Evolutionary conservation across 2,888 invertebrate species (phyloP).

Genomic region (Chloroclysta siterata): DNA sequence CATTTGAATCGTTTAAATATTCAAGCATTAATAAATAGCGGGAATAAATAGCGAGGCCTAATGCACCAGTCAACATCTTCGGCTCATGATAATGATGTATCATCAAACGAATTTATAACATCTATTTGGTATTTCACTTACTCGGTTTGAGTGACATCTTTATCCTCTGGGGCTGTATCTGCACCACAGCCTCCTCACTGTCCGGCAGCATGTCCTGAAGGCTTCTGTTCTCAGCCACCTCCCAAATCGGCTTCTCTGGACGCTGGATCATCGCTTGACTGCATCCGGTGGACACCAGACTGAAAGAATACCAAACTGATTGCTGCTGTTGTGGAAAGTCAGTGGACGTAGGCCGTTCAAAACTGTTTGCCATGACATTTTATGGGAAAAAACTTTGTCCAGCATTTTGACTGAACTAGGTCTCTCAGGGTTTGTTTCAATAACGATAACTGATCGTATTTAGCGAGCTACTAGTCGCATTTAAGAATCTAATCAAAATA

Average conservation of each 20-base stretch:
- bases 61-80: no score
- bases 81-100: no score
- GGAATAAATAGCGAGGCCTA: no score
- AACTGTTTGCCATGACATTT: neutral
- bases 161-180: constrained; percentile 87
- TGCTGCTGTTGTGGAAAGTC: neutral
- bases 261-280: constrained; percentile 70
- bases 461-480: no score
- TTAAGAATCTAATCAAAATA: no score
- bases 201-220: constrained; percentile 80
- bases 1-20: no score
- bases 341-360: neutral
- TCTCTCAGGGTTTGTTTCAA: no score
- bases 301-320: constrained; percentile 39
- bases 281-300: constrained; percentile 71
- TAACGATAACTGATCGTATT: no score
- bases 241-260: constrained; percentile 64
- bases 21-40: no score
- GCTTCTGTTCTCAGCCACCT: constrained; percentile 68
- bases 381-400: neutral
- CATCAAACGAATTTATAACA: neutral
- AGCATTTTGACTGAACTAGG: no score
- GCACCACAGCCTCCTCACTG: constrained; percentile 80
- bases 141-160: constrained; percentile 86
- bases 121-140: constrained; percentile 57